Percentiles rank a stretch among this genome's conserved stretches.
Evolutionary conservation across 2,888 invertebrate species (phyloP).

Genomic region (Cataglyphis rosenhaueri): DNA sequence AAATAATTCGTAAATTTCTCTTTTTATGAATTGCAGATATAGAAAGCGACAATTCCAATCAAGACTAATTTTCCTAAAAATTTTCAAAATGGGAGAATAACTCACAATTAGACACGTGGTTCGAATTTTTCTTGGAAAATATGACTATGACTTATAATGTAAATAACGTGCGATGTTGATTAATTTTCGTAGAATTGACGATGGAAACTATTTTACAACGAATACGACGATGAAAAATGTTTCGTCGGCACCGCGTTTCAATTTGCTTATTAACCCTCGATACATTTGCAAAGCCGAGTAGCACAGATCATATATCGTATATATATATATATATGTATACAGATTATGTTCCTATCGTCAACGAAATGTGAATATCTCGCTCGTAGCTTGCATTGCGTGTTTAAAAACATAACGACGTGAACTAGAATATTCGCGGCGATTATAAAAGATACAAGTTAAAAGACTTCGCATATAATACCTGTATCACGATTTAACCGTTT

Average conservation of each 20-base stretch:
- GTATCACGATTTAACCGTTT: background rate
- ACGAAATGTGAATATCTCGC: conserved; percentile 19
- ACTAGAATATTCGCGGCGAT: conserved; percentile 26
- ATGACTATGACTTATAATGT: conserved; percentile 10
- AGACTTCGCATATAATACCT: background rate
- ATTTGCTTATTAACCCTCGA: conserved; percentile 37
- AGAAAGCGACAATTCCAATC: conserved; percentile 26
- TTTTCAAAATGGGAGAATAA: conserved; percentile 11
- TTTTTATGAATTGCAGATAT: conserved; percentile 27
- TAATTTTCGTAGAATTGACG: conserved; percentile 22
- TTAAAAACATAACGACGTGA: conserved; percentile 11
- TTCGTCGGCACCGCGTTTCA: conserved; percentile 36
- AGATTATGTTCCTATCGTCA: conserved; percentile 22
- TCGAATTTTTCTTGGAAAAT: conserved; percentile 6
- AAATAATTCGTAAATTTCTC: conserved; percentile 7
- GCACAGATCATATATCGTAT: conserved; percentile 26
- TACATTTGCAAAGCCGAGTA: conserved; percentile 35
- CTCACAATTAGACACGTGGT: background rate
- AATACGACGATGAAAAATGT: conserved; percentile 26
- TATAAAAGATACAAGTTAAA: conserved; percentile 1
- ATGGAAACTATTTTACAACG: conserved; percentile 13
- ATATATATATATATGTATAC: conserved; percentile 18
- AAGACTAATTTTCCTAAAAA: conserved; percentile 26
- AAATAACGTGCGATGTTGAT: conserved; percentile 32
- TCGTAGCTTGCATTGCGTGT: conserved; percentile 10